phyloP scores from a whole-genome alignment of 1,140 invertebrate species.

The Hylaeus anthracinus region DNA sequence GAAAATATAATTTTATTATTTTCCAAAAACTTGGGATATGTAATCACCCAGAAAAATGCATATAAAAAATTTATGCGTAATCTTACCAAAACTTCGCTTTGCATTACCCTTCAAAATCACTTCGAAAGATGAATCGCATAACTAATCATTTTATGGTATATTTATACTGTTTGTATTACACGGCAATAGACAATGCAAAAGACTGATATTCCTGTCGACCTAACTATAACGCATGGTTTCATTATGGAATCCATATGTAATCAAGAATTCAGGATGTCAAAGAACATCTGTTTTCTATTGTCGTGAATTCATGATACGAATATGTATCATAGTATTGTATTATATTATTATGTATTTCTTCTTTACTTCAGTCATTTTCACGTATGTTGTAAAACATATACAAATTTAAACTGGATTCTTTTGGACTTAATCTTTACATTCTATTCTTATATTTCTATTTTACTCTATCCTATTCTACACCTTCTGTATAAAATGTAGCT shows the following conservation, averaged over 20 bases:
- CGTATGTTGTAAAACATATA: background rate
- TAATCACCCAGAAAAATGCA: conserved; percentile 28
- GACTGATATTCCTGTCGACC: background rate
- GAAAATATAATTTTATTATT: conserved; percentile 54
- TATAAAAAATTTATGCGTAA: conserved; percentile 31
- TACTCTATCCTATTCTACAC: background rate
- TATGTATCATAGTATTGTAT: too few species aligned
- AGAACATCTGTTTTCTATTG: background rate
- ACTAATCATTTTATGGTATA: conserved; percentile 19
- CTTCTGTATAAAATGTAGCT: background rate
- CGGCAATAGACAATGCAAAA: conserved; percentile 12
- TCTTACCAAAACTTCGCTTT: conserved; percentile 9
- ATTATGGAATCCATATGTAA: background rate
- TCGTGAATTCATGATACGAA: too few species aligned
- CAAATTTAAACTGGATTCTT: background rate
- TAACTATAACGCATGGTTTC: conserved; percentile 14
- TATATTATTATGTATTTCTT: too few species aligned
- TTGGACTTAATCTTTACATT: background rate
- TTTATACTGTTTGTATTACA: conserved; percentile 14
- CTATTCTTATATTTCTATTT: background rate
- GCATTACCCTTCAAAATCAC: conserved; percentile 33
- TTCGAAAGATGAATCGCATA: conserved; percentile 9
- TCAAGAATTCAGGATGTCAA: background rate
- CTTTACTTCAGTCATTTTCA: background rate
- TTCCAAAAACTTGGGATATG: conserved; percentile 53